phyloP scores from a whole-genome alignment of 2,113 vertebrate species.

The Forbesichthys papilliferus region DNA sequence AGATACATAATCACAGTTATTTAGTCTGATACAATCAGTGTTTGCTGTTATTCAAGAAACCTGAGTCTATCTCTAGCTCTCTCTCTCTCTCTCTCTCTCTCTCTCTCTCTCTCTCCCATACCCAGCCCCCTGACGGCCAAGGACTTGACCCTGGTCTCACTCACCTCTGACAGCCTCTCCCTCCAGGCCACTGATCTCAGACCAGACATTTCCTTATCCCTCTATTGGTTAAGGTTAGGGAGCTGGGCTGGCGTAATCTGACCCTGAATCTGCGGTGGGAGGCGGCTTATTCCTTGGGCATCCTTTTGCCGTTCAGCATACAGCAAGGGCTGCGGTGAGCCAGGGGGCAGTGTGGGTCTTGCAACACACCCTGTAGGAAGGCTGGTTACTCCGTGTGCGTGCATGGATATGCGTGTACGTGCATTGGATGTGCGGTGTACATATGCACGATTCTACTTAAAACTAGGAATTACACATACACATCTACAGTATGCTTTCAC shows the following conservation, averaged over 20 bases:
- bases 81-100: background rate
- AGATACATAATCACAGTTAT: background rate
- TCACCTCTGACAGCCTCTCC: conserved; percentile 87
- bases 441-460: conserved; percentile 3
- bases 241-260: conserved; percentile 70
- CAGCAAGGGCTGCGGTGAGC: conserved; percentile 72
- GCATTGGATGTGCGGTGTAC: background rate
- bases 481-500: no score
- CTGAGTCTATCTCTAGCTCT: background rate
- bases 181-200: conserved; percentile 67
- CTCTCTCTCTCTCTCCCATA: conserved; percentile 17
- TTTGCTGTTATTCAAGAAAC: background rate
- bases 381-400: conserved; percentile 19
- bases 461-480: background rate
- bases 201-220: conserved; percentile 76
- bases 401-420: background rate
- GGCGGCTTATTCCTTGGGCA: conserved; percentile 68
- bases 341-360: conserved; percentile 77
- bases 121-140: conserved; percentile 69
- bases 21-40: background rate
- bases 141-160: conserved; percentile 76
- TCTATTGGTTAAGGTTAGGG: conserved; percentile 74
- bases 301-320: conserved; percentile 70
- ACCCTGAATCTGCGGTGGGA: conserved; percentile 72
- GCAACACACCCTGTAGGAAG: conserved; percentile 65